Evolutionary conservation across 2,797 vertebrate species (phyloP).

Genomic region (Sebastes jordani): DNA sequence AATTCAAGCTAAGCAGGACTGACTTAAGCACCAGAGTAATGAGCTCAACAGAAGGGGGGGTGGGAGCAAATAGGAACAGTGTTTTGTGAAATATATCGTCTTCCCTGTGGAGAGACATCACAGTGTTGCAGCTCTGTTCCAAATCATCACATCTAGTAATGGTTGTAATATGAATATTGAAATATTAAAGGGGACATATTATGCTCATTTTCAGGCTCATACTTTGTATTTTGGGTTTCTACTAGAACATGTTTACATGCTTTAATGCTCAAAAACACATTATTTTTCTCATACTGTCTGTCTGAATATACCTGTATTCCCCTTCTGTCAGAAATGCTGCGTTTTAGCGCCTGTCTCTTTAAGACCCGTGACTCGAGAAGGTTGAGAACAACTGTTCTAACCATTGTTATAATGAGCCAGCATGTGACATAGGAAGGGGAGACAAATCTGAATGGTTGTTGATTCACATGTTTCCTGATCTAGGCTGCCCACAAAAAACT

Average conservation of each 20-base stretch:
- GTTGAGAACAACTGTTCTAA: background rate
- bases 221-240: background rate
- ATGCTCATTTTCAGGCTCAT: background rate
- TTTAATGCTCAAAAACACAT: background rate
- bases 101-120: constrained; percentile 19
- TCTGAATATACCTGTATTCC: background rate
- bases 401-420: background rate
- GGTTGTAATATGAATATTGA: background rate
- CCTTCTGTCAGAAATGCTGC: background rate
- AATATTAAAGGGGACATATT: background rate
- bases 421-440: background rate
- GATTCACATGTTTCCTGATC: background rate
- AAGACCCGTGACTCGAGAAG: background rate
- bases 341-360: background rate
- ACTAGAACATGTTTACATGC: background rate
- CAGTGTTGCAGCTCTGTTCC: background rate
- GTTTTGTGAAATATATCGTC: constrained; percentile 18
- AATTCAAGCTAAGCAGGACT: constrained; percentile 35
- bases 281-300: background rate
- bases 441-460: background rate
- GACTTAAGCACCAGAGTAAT: constrained; percentile 18
- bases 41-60: constrained; percentile 37
- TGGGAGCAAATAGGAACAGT: constrained; percentile 11
- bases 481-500: background rate
- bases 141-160: background rate